Conservation (phyloP, 2,113 vertebrate genomes). For the Dasyornis broadbenti region DNA sequence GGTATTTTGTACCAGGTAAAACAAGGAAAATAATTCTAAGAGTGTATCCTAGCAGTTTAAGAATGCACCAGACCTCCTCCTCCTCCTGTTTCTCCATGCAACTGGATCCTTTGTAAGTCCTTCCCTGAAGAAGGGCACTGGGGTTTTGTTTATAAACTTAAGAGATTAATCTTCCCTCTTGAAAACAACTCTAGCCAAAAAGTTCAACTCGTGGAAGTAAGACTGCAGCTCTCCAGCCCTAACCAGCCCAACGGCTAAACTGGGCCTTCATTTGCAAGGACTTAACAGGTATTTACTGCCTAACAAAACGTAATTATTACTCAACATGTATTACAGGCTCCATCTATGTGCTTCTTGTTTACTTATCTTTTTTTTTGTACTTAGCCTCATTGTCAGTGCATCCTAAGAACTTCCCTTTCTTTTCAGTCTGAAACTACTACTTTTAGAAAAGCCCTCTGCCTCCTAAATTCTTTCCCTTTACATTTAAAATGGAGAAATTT, state of each 20-base stretch:
- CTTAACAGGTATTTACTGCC: conserved; percentile 55
- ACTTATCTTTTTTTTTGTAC: neutral
- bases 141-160: neutral
- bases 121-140: neutral
- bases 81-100: neutral
- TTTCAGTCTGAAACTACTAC: neutral
- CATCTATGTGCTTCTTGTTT: conserved; percentile 4
- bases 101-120: neutral
- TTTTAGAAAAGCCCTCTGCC: neutral
- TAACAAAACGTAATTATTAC: conserved; percentile 47
- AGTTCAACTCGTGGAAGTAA: neutral
- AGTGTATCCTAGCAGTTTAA: neutral
- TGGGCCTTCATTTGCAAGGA: conserved; percentile 36
- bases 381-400: neutral
- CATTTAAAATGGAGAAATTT: neutral
- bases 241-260: neutral
- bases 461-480: neutral
- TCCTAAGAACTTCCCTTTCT: neutral
- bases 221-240: neutral
- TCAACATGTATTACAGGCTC: conserved; percentile 21
- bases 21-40: neutral
- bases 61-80: neutral
- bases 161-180: neutral
- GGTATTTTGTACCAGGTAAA: neutral
- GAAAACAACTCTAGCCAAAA: neutral